Evolutionary conservation across 2,797 vertebrate species (phyloP), one percentile per base, ranked within the genome.

Genomic region (Emys orbicularis): DNA sequence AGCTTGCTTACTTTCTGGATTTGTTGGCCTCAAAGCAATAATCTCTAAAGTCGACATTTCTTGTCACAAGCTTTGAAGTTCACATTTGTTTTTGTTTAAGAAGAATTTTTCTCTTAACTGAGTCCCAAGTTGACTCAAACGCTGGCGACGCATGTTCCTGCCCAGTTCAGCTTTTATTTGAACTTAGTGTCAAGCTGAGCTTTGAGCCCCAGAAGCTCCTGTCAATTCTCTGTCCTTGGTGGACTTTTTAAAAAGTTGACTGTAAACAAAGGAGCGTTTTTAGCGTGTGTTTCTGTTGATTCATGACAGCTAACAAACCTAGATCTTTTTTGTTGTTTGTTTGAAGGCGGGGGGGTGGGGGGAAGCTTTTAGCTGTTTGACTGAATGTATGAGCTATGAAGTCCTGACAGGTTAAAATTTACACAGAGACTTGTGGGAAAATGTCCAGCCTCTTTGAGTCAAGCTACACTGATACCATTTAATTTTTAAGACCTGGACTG

Each of bases 71-170:
- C 88, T 97, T 97, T 97, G 96, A 98, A 96, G 96, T 92, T 93
- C 80, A 44, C 92, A 86, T 97, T 98, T 98, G 94, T 94, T 98
- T 98, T 97, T 97, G 65, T 87, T 96, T 41, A 94, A 94, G 92
- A 91, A 72, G 54, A 83, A 76, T 84, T 88, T 89, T 96, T 91
- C 87, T 97, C 83, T 93, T 96, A 94, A 92, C 79, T 19, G 5
- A 97, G 91, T 94, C 96, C 90, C 94, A 96, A 92, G 90, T 95
- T 97, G 90, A 97, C 96, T 98, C 90, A 86, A 92, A 92, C 88
- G 37, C 56, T 93, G 80, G 86, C 37, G 90, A 86, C 49, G 12
- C 61, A 68, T 57, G 19, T 93, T 79, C 47, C 86, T 91, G 12
- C 31, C 61, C 84, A 92, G 34, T 47, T 57, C 77, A 83, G 49